A percentile compares a stretch with the other conserved stretches of the same genome.
Evolutionary conservation across 2,113 vertebrate genomes (phyloP).

Genomic region (Oncorhynchus masou): DNA sequence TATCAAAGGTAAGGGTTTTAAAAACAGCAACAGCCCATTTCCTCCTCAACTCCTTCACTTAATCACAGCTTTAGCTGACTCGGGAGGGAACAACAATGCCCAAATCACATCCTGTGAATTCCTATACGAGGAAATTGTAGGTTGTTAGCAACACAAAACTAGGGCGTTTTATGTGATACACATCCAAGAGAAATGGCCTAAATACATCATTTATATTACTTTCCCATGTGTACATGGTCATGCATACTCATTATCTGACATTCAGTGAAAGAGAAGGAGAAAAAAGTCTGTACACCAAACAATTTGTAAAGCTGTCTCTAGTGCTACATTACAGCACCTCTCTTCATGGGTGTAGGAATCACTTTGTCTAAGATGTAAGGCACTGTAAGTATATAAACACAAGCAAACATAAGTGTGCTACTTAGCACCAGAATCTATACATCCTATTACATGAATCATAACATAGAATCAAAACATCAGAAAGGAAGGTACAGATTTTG

Average conservation of each 20-base stretch:
- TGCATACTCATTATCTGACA: neutral
- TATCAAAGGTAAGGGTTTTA: conserved; percentile 8
- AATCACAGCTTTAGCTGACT: conserved; percentile 1
- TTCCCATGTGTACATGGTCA: neutral
- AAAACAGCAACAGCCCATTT: neutral
- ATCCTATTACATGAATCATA: neutral
- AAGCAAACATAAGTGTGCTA: neutral
- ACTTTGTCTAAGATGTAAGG: neutral
- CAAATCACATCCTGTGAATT: conserved; percentile 10
- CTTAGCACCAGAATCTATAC: neutral
- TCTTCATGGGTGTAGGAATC: too few species aligned
- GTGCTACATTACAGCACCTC: too few species aligned
- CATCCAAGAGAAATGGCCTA: neutral
- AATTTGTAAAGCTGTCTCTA: neutral
- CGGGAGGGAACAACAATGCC: neutral
- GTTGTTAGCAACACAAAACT: conserved; percentile 1
- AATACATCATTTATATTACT: neutral
- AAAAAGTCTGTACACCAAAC: neutral
- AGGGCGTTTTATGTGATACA: conserved; percentile 10
- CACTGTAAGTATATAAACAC: neutral
- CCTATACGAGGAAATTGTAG: neutral
- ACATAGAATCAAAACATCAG: too few species aligned
- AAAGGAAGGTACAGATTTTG: too few species aligned
- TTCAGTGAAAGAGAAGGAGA: neutral
- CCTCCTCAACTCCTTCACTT: neutral